Conservation (phyloP, 1,140 invertebrate genomes). For the Paraescarpia echinospica region DNA sequence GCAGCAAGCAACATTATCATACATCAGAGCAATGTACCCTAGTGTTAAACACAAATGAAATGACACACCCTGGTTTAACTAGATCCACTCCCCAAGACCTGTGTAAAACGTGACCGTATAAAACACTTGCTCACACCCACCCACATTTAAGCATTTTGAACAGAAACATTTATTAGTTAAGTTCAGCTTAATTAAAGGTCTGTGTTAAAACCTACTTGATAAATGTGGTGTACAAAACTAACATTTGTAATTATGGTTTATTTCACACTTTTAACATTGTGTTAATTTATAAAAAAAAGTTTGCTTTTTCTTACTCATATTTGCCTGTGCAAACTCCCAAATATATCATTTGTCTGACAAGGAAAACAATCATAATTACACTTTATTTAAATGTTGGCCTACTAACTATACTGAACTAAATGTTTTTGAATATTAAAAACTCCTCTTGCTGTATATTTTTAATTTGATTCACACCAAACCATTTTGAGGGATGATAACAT, state of each 20-base stretch:
- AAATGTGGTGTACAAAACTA: background rate
- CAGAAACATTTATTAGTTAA: background rate
- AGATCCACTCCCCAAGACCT: background rate
- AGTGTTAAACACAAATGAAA: background rate
- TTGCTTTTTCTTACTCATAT: background rate
- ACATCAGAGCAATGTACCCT: background rate
- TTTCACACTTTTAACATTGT: too few relatives aligned
- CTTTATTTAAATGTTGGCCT: too few relatives aligned
- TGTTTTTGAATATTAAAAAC: too few relatives aligned
- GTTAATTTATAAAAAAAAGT: background rate
- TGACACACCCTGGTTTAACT: background rate
- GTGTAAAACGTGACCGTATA: background rate
- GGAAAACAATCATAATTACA: background rate
- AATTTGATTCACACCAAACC: too few relatives aligned
- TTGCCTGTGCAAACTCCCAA: background rate
- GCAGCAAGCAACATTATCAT: background rate
- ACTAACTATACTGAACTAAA: too few relatives aligned
- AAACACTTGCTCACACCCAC: background rate
- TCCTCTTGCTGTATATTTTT: too few relatives aligned
- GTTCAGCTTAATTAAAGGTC: background rate
- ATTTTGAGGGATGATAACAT: too few relatives aligned
- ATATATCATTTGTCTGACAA: background rate
- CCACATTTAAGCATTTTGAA: background rate
- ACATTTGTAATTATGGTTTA: background rate
- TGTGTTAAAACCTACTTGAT: background rate